Evolutionary conservation across 2,113 vertebrate genomes (phyloP).

Genomic region (Melanerpes formicivorus): DNA sequence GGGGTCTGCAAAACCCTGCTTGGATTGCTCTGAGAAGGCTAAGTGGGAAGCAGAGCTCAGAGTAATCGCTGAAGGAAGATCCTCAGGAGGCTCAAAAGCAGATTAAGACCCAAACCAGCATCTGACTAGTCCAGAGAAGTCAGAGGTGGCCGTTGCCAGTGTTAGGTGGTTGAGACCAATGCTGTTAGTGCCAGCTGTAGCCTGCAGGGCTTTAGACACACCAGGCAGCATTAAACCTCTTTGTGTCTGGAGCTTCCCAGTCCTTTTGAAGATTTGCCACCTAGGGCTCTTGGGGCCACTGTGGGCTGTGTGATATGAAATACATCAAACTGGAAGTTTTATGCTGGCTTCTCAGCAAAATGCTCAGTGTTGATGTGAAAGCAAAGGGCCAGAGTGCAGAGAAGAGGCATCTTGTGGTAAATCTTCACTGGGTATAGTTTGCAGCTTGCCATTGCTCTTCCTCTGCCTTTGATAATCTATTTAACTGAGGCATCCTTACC

Average conservation of each 20-base stretch:
- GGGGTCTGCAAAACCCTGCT: neutral
- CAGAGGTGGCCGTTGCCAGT: neutral
- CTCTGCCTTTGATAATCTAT: neutral
- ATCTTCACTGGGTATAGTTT: neutral
- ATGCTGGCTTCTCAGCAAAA: neutral
- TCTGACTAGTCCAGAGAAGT: neutral
- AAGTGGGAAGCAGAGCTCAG: neutral
- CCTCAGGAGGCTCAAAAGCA: neutral
- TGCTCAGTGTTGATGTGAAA: neutral
- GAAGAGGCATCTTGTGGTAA: neutral
- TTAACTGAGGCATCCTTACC: neutral
- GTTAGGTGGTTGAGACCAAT: neutral
- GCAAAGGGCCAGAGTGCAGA: neutral
- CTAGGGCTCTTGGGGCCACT: neutral
- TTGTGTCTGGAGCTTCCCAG: neutral
- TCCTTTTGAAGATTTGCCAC: neutral
- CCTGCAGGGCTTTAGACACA: neutral
- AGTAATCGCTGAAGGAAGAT: neutral
- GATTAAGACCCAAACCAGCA: neutral
- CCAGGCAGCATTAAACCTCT: neutral
- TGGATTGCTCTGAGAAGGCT: neutral
- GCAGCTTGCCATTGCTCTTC: neutral
- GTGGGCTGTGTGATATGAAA: neutral
- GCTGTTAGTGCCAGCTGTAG: neutral
- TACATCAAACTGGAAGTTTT: neutral